phyloP scores from a whole-genome alignment of 1,140 invertebrate genomes.

The Polypedilum vanderplanki region DNA sequence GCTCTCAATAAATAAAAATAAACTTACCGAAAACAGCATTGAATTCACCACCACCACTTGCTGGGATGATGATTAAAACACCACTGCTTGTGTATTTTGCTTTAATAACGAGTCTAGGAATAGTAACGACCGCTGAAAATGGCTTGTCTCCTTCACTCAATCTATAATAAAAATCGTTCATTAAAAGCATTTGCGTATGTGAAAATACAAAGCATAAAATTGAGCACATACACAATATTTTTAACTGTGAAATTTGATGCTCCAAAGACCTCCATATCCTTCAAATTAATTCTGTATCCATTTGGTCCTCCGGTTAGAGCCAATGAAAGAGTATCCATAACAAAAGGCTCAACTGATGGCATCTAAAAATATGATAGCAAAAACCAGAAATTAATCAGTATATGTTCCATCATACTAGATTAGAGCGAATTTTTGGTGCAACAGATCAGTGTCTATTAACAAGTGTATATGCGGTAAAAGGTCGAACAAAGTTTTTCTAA shows the following conservation, averaged over 20 bases:
- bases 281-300: constrained; percentile 61
- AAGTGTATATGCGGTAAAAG: too few relatives aligned
- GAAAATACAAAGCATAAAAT: not conserved
- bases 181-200: not conserved
- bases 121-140: constrained; percentile 57
- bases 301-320: constrained; percentile 61
- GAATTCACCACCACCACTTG: constrained; percentile 63
- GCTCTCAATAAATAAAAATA: too few relatives aligned
- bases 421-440: too few relatives aligned
- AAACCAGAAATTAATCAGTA: too few relatives aligned
- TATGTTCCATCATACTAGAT: too few relatives aligned
- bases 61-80: constrained; percentile 61
- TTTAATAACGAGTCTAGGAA: constrained; percentile 59
- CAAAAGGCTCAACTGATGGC: constrained; percentile 62
- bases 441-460: too few relatives aligned
- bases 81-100: constrained; percentile 64
- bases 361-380: constrained; percentile 42
- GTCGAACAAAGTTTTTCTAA: too few relatives aligned
- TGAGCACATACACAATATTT: constrained; percentile 50
- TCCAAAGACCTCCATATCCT: constrained; percentile 59
- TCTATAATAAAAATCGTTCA: constrained; percentile 36
- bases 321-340: constrained; percentile 59
- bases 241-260: constrained; percentile 61
- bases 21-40: constrained; percentile 54
- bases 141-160: constrained; percentile 51